Evolutionary conservation across 2,888 invertebrate species (phyloP).

Genomic region (Julus scandinavius): DNA sequence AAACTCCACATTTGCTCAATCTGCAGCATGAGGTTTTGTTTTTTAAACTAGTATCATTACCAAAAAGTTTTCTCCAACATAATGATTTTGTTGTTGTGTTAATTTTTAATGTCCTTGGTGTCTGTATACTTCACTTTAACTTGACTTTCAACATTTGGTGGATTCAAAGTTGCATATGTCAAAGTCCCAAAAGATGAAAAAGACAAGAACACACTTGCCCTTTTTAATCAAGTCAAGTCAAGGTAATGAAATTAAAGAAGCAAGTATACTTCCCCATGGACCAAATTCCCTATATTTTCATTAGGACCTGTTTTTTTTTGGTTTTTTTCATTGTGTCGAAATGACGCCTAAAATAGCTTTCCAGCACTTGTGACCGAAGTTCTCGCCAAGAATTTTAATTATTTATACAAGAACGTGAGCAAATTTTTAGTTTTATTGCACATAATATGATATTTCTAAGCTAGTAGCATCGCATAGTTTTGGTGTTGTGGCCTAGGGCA

Average conservation of each 20-base stretch:
- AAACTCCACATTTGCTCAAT: too few species aligned
- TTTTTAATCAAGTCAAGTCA: constrained; percentile 37
- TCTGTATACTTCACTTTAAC: not conserved
- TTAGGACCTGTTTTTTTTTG: constrained; percentile 22
- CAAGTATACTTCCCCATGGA: not conserved
- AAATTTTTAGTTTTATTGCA: not conserved
- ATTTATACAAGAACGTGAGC: not conserved
- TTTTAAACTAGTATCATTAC: not conserved
- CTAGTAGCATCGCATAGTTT: not conserved
- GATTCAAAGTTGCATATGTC: not conserved
- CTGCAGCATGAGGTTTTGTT: not conserved
- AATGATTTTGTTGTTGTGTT: not conserved
- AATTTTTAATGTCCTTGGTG: constrained; percentile 5
- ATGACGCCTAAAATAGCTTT: not conserved
- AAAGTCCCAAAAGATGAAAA: constrained; percentile 7
- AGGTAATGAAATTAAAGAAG: not conserved
- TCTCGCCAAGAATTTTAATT: not conserved
- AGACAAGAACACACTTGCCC: not conserved
- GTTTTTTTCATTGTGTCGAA: not conserved
- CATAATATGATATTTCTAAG: not conserved
- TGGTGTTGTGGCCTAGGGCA: not conserved
- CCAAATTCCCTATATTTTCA: constrained; percentile 8
- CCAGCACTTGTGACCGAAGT: not conserved
- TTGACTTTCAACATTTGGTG: not conserved
- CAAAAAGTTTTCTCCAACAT: not conserved